These are phyloP conservation scores for Cygnus buccinator DNA, from an alignment of 2,113 vertebrate genomes.

Conservation along the genomic window DNA sequence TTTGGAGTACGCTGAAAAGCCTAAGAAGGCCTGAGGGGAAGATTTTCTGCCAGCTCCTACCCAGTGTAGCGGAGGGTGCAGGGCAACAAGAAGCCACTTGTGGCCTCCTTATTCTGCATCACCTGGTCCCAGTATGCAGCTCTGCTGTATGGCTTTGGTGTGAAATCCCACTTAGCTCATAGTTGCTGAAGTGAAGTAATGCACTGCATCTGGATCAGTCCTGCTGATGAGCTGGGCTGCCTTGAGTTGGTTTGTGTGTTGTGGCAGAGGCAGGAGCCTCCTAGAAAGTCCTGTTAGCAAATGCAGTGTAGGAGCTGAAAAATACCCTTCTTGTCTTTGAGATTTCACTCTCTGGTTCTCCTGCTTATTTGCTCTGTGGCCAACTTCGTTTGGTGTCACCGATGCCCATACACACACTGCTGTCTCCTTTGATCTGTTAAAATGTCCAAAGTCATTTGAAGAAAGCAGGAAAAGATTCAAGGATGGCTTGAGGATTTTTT, in stretches of 20 bases:
- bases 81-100: slow-evolving; percentile 41
- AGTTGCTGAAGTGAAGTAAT: neutral
- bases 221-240: neutral
- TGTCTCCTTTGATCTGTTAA: neutral
- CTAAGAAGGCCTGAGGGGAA: slow-evolving; percentile 18
- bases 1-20: slow-evolving; percentile 36
- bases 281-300: neutral
- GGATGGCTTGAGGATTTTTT: neutral
- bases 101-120: neutral
- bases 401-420: accelerated
- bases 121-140: neutral
- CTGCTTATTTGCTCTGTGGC: neutral
- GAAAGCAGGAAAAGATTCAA: neutral
- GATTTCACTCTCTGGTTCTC: neutral
- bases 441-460: neutral
- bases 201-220: neutral
- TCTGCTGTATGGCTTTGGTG: neutral
- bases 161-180: neutral
- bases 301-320: neutral
- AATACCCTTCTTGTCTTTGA: neutral
- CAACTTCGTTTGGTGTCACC: neutral
- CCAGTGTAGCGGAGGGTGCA: neutral
- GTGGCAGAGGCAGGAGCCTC: neutral
- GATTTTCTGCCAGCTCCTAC: slow-evolving; percentile 27
- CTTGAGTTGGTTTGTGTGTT: neutral